Conservation (phyloP, 2,797 vertebrate genomes). For the Huso huso region DNA sequence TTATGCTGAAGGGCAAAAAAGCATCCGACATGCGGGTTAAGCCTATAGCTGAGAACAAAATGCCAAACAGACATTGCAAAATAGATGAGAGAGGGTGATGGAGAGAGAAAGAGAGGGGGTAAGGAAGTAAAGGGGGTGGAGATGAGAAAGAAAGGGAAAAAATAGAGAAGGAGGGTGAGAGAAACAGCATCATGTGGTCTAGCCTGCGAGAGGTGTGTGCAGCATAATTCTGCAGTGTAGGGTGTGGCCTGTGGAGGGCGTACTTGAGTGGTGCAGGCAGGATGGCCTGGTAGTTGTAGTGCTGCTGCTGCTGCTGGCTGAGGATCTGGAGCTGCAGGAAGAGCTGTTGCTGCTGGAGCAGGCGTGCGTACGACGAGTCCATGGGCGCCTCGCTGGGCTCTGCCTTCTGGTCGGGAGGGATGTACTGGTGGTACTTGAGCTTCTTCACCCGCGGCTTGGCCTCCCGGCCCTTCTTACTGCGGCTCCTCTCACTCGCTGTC, state of each 20-base stretch:
- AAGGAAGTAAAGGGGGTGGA: neutral
- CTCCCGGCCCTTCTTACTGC: conserved; percentile 88
- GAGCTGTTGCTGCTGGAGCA: conserved; percentile 94
- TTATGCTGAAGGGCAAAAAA: no score
- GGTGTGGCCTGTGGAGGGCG: conserved; percentile 19
- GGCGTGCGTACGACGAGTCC: conserved; percentile 86
- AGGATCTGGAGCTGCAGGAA: conserved; percentile 97
- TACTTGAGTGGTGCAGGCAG: conserved; percentile 83
- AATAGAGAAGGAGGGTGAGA: no score
- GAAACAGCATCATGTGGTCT: no score
- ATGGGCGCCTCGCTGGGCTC: conserved; percentile 77
- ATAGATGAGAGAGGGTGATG: no score
- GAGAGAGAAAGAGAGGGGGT: neutral
- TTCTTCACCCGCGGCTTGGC: conserved; percentile 86
- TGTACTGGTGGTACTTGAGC: conserved; percentile 96
- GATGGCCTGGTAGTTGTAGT: conserved; percentile 82
- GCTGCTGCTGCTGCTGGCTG: conserved; percentile 86
- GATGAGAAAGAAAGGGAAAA: neutral
- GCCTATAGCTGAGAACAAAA: no score
- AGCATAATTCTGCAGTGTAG: no score
- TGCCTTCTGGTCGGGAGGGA: conserved; percentile 92
- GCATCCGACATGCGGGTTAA: no score
- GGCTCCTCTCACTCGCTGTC: conserved; percentile 73
- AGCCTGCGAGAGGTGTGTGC: no score
- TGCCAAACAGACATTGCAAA: no score